Evolutionary conservation across 2,113 vertebrate species (phyloP).

Genomic region (Recurvirostra avosetta): DNA sequence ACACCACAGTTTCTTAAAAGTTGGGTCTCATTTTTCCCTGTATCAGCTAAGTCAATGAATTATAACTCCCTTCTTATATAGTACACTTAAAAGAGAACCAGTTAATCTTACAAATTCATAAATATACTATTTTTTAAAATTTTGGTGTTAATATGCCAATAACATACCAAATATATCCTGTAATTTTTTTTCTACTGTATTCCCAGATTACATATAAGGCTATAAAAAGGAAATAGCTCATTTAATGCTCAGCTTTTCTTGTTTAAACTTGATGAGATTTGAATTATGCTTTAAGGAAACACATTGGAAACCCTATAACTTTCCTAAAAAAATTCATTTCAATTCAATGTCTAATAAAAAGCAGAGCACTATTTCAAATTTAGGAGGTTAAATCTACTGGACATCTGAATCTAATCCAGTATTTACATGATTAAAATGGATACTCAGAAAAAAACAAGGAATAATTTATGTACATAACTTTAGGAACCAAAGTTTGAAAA

Average conservation of each 20-base stretch:
- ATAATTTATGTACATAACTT: background rate
- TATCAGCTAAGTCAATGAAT: background rate
- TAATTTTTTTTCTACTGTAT: background rate
- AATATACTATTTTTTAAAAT: accelerated
- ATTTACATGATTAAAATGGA: background rate
- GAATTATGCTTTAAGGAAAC: background rate
- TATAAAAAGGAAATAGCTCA: background rate
- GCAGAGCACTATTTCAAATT: background rate
- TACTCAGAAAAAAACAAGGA: background rate
- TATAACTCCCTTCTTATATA: background rate
- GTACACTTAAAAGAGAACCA: background rate
- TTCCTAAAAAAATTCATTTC: background rate
- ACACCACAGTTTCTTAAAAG: background rate
- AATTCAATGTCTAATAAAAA: background rate
- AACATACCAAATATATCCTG: background rate
- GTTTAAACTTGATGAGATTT: background rate
- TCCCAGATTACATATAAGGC: background rate
- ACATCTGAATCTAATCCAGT: background rate
- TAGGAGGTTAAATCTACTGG: background rate
- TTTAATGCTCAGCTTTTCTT: background rate
- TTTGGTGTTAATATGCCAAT: background rate
- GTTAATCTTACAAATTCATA: background rate
- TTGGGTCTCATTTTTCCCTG: background rate
- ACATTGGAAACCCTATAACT: background rate
- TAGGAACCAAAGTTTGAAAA: background rate